A percentile compares a stretch with the other conserved stretches of the same genome.
Conservation (phyloP, 1,140 invertebrate species). For the Maconellicoccus hirsutus region DNA sequence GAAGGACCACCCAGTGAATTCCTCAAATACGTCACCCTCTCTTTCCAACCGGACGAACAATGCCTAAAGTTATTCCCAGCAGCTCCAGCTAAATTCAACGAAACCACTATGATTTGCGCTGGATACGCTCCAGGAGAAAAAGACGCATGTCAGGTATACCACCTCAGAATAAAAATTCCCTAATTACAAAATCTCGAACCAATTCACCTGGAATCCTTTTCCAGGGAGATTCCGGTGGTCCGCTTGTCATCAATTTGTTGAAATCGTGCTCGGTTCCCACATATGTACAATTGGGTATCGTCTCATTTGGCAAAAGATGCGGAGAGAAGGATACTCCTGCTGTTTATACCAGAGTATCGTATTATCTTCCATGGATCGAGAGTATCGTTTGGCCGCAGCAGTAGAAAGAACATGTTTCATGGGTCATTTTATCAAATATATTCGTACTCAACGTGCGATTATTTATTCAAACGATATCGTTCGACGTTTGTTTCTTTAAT, state of each 20-base stretch:
- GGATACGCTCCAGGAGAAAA: conserved; percentile 53
- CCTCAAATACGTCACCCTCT: background rate
- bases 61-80: background rate
- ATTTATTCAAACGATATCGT: too few species aligned
- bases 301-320: conserved; percentile 49
- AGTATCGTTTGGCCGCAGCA: too few species aligned
- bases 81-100: too few species aligned
- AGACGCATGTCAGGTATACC: conserved; percentile 65
- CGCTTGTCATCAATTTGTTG: conserved; percentile 34
- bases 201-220: too few species aligned
- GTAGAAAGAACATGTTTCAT: too few species aligned
- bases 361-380: conserved; percentile 55
- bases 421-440: too few species aligned
- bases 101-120: conserved; percentile 47
- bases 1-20: background rate
- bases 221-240: conserved; percentile 54
- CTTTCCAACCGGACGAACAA: background rate
- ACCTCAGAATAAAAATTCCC: too few species aligned
- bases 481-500: too few species aligned
- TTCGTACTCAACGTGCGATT: too few species aligned
- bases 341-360: conserved; percentile 52
- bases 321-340: conserved; percentile 43
- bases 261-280: conserved; percentile 33
- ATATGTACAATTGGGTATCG: conserved; percentile 45
- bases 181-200: too few species aligned